These are phyloP conservation scores for Pissodes strobi DNA, from an alignment of 1,140 invertebrate species.

Conservation along the genomic window DNA sequence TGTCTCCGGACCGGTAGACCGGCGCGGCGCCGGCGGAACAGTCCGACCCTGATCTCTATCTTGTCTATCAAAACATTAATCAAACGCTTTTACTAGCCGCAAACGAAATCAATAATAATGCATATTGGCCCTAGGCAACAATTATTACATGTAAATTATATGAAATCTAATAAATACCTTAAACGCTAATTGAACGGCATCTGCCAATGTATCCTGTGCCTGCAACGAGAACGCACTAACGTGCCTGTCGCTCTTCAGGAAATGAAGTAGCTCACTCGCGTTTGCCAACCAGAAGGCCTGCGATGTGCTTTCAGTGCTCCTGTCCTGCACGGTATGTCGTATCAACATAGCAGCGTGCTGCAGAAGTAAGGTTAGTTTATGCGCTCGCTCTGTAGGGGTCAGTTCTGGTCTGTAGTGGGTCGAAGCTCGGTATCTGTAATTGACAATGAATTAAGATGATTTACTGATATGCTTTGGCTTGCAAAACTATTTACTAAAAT, in stretches of 20 bases:
- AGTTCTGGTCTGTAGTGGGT: slow-evolving; percentile 91
- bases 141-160: too few species aligned
- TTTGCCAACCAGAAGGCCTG: slow-evolving; percentile 97
- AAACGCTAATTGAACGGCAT: slow-evolving; percentile 91
- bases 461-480: too few species aligned
- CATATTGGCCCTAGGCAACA: background rate
- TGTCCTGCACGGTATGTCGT: slow-evolving; percentile 63
- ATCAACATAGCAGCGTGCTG: slow-evolving; percentile 77
- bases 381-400: slow-evolving; percentile 86
- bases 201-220: slow-evolving; percentile 90
- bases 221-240: slow-evolving; percentile 88
- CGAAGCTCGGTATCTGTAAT: slow-evolving; percentile 84
- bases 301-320: slow-evolving; percentile 79
- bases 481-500: background rate
- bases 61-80: too few species aligned
- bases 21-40: too few species aligned
- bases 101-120: too few species aligned
- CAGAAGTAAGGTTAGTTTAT: slow-evolving; percentile 84
- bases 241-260: slow-evolving; percentile 93
- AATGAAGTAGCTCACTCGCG: slow-evolving; percentile 91
- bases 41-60: too few species aligned
- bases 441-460: too few species aligned
- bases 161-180: too few species aligned
- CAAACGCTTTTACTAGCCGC: too few species aligned
- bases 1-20: too few species aligned